These are phyloP conservation scores for Pseudopodoces humilis DNA, from an alignment of 2,113 vertebrate species.

Conservation along the genomic window DNA sequence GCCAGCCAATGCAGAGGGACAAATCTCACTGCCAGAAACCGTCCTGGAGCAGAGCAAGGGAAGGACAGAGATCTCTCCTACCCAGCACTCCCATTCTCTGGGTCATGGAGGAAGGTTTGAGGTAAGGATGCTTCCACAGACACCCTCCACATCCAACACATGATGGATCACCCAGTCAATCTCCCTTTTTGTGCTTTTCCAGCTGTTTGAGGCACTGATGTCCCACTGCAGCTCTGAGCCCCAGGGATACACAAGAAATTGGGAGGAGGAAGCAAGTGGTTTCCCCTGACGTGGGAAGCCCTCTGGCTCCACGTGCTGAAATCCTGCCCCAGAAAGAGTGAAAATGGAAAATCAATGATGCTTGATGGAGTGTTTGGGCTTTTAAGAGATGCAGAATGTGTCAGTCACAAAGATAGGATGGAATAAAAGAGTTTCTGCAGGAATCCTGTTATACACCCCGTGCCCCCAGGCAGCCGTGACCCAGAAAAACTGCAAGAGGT, in stretches of 20 bases:
- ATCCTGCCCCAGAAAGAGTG: neutral
- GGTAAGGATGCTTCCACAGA: neutral
- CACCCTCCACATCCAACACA: neutral
- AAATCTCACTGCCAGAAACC: neutral
- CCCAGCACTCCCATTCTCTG: neutral
- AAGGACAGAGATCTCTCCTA: neutral
- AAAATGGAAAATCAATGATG: neutral
- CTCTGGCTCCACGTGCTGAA: neutral
- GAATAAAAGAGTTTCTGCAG: neutral
- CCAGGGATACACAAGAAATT: neutral
- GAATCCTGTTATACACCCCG: neutral
- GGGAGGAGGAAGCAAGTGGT: neutral
- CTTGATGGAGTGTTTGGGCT: neutral
- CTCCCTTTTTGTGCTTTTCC: neutral
- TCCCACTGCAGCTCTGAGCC: neutral
- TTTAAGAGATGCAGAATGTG: neutral
- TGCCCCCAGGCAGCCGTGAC: fast-evolving
- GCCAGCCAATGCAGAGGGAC: neutral
- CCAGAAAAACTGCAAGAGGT: neutral
- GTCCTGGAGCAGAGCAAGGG: neutral
- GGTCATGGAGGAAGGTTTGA: neutral
- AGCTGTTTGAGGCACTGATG: neutral
- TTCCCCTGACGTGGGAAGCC: neutral
- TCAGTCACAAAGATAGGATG: fast-evolving
- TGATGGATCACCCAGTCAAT: neutral